Evolutionary conservation across 2,888 invertebrate genomes (phyloP).

Genomic region (Scelioninae gen. 1): DNA sequence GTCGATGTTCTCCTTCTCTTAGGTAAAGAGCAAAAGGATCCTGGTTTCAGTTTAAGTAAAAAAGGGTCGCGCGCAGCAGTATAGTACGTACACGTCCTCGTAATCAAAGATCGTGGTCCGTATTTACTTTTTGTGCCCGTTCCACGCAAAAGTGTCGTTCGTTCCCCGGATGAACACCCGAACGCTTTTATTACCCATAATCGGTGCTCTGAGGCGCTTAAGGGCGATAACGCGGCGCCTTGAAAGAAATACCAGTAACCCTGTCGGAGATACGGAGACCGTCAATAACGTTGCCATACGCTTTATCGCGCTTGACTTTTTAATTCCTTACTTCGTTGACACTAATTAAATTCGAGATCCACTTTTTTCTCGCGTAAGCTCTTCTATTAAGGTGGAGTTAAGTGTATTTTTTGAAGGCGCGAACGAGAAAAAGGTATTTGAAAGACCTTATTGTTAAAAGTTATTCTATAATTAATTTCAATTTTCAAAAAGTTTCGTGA

Average conservation of each 20-base stretch:
- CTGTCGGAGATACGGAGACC: conserved; percentile 47
- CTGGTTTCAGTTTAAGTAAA: conserved; percentile 54
- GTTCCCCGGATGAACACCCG: conserved; percentile 80
- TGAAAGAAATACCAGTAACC: conserved; percentile 79
- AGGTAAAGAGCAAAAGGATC: conserved; percentile 61
- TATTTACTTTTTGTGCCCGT: conserved; percentile 73
- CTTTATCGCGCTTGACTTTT: conserved; percentile 63
- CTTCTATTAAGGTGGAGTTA: background rate
- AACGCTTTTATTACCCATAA: conserved; percentile 83
- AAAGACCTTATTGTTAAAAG: background rate
- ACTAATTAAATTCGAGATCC: conserved; percentile 62
- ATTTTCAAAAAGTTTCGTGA: background rate
- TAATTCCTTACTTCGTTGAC: conserved; percentile 51
- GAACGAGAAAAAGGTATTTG: background rate
- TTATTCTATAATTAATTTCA: background rate
- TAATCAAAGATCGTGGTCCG: conserved; percentile 73
- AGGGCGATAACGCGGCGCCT: conserved; percentile 80
- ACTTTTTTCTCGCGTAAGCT: conserved; percentile 34
- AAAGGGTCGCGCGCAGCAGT: conserved; percentile 71
- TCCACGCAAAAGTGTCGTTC: conserved; percentile 76
- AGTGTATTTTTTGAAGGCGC: conserved; percentile 9
- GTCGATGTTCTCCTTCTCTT: conserved; percentile 69
- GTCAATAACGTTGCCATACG: conserved; percentile 48
- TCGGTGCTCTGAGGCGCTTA: conserved; percentile 77
- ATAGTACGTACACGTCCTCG: conserved; percentile 71